Base-by-base conservation (phyloP, 2,113 vertebrate species). In the Microtus montanus region DNA sequence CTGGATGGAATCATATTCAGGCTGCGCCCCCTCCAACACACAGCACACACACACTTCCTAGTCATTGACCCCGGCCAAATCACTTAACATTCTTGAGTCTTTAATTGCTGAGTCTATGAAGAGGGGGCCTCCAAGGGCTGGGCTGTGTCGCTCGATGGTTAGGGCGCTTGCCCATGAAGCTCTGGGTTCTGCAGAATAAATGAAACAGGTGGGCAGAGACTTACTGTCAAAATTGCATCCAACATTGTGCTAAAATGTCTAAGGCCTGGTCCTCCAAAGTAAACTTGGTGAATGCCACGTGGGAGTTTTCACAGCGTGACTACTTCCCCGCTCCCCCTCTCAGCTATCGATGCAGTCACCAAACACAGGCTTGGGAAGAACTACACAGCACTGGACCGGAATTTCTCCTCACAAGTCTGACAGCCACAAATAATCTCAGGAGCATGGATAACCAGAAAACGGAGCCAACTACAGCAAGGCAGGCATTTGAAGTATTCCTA, bases 21-120 rank as follows among this genome's bases (percentile, higher is more conserved):
- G 8, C 28, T 54, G 73, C 2, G 0, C 3, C 58, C 63, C 26
- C 33, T 15, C 66, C 30, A 15, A 35, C 66, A 35, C 66, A 68
- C 66, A 70, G 33, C 66, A 14, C 66, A 70, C 35, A 71, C 54
- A 30, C 20, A n/a, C 71, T 92, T 91, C 85, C 71, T 47, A 52
- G 75, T 47, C 30, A 80, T 73, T 91, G 92, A 95, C 94, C 94
- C 83, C 41, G 44, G 89, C 24, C 84, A 77, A 91, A 90, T 78
- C 87, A 54, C 49, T 92, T 91, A 63, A 87, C 87, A 89, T 73
- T 83, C 88, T 52, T 63, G 70, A 94, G 30, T 35, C 66, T 80
- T 54, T 87, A 38, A 13, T 44, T 26, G 41, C 84, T 89, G 63
- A 63, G 12, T 79, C 33, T 79, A 13, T 28, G 64, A 47, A 63